phyloP scores from a whole-genome alignment of 2,888 invertebrate genomes.

The Branchellion lobata region DNA sequence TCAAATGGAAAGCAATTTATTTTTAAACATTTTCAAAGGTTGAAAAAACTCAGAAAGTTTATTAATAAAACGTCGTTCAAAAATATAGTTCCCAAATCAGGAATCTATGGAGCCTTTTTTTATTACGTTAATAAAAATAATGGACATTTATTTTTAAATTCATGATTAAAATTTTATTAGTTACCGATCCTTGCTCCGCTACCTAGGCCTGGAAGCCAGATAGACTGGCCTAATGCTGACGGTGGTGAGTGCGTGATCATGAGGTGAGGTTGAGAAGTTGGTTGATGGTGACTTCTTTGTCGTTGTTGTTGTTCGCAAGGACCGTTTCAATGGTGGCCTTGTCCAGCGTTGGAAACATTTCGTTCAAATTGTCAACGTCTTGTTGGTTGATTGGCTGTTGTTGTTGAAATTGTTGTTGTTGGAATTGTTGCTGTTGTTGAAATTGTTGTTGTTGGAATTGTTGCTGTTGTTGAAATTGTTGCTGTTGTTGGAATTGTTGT shows the following conservation, averaged over 20 bases:
- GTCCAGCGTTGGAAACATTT: conserved; percentile 39
- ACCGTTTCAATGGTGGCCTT: conserved; percentile 24
- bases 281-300: conserved; percentile 40
- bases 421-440: not conserved
- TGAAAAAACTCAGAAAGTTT: too few relatives aligned
- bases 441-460: not conserved
- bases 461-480: not conserved
- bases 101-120: too few relatives aligned
- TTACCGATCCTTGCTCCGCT: too few relatives aligned
- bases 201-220: too few relatives aligned
- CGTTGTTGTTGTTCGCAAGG: not conserved
- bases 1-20: too few relatives aligned
- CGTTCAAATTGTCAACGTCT: conserved; percentile 29
- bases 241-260: not conserved
- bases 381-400: conserved; percentile 10
- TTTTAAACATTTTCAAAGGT: too few relatives aligned
- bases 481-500: not conserved
- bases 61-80: too few relatives aligned
- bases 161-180: too few relatives aligned
- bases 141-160: too few relatives aligned
- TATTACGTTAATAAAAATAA: too few relatives aligned
- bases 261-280: conserved; percentile 38
- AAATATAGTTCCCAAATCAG: too few relatives aligned
- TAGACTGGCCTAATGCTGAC: too few relatives aligned
- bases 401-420: not conserved